phyloP scores from a whole-genome alignment of 2,797 vertebrate genomes.

The Protonibea diacanthus region DNA sequence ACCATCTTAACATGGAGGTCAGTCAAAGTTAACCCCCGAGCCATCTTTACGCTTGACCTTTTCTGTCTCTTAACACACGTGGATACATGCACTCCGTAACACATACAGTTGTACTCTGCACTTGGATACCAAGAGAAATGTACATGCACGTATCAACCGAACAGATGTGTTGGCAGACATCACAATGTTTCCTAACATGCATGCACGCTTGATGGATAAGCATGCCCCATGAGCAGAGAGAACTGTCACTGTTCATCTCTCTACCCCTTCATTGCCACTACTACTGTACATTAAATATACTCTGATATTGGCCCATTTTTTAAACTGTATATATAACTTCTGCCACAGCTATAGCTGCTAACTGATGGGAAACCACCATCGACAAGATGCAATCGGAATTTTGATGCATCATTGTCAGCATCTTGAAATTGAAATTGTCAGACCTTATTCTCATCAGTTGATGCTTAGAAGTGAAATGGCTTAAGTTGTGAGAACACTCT shows the following conservation, averaged over 20 bases:
- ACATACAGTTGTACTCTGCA: neutral
- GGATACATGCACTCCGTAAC: neutral
- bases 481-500: too few species aligned
- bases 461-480: neutral
- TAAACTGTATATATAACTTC: neutral
- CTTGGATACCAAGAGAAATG: conserved; percentile 7
- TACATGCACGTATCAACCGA: neutral
- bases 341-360: neutral
- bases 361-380: neutral
- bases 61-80: neutral
- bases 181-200: conserved; percentile 6
- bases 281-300: neutral
- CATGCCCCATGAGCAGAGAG: conserved; percentile 10
- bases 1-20: neutral
- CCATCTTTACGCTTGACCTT: conserved; percentile 16
- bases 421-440: neutral
- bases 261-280: too few species aligned
- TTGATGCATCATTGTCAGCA: neutral
- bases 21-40: conserved; percentile 10
- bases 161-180: conserved; percentile 34
- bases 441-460: neutral
- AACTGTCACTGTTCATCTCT: neutral
- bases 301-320: neutral
- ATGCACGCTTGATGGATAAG: conserved; percentile 12
- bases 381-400: too few species aligned